Evolutionary conservation across 2,888 invertebrate genomes (phyloP).

Genomic region (Drosophila nr. fundita): DNA sequence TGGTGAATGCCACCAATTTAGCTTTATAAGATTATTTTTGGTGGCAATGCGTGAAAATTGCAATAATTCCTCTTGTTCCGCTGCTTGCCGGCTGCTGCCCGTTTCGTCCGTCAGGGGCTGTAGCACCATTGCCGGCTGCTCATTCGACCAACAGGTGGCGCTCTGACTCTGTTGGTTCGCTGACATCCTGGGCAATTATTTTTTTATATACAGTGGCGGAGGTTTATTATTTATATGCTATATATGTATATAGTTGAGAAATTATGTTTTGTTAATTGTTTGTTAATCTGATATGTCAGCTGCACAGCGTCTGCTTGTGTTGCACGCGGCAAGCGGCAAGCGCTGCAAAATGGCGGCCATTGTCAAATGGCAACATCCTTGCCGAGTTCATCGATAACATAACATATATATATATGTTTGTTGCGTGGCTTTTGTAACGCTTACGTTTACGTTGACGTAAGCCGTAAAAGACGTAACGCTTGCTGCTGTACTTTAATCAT

Average conservation of each 20-base stretch:
- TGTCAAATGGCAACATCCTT: conserved; percentile 38
- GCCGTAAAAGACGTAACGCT: conserved; percentile 10
- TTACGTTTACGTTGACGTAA: conserved; percentile 51
- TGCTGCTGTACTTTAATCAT: conserved; percentile 65
- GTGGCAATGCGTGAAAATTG: conserved; percentile 59
- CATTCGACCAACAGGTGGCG: conserved; percentile 4
- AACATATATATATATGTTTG: conserved; percentile 1
- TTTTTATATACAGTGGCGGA: not conserved
- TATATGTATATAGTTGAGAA: not conserved
- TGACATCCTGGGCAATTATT: conserved; percentile 27
- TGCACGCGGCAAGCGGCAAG: conserved; percentile 1
- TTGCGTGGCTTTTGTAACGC: conserved; percentile 52
- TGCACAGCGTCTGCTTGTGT: conserved; percentile 26
- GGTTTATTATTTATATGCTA: not conserved
- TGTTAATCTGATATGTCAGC: conserved; percentile 50
- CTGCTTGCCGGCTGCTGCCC: conserved; percentile 4
- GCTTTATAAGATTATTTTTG: conserved; percentile 74
- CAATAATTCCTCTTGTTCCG: conserved; percentile 6
- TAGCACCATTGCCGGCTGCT: conserved; percentile 31
- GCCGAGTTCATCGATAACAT: not conserved
- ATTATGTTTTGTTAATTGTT: not conserved
- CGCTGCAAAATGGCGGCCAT: not conserved
- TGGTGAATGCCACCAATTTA: conserved; percentile 80
- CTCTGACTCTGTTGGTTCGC: conserved; percentile 5
- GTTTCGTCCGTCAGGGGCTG: conserved; percentile 33